Percentiles rank a stretch among this genome's conserved stretches.
These are phyloP conservation scores for Aspiorhynchus laticeps DNA, from an alignment of 2,113 vertebrate genomes.

Conservation along the genomic window DNA sequence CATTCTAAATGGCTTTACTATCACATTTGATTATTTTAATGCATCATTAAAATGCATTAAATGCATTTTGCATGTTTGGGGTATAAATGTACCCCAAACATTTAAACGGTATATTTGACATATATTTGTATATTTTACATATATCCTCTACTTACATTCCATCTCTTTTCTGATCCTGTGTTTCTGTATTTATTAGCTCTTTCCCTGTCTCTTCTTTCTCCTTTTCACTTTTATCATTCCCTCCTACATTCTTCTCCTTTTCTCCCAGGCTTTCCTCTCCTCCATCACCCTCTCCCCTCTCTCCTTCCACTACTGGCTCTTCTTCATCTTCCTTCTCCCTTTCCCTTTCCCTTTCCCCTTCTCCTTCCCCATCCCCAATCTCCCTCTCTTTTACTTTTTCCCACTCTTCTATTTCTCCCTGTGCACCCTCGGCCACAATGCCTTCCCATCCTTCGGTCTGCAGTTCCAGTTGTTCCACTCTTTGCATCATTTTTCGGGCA, in stretches of 20 bases:
- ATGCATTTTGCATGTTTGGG: too few species aligned
- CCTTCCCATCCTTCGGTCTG: conserved; percentile 65
- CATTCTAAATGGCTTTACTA: not conserved
- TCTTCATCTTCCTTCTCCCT: conserved; percentile 60
- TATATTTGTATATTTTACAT: not conserved
- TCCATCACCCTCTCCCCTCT: conserved; percentile 21
- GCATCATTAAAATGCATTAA: too few species aligned
- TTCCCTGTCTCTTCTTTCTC: conserved; percentile 4
- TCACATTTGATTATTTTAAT: not conserved
- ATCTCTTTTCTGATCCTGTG: conserved; percentile 17
- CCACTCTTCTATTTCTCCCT: not conserved
- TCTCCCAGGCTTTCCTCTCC: conserved; percentile 31
- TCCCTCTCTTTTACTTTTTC: conserved; percentile 32
- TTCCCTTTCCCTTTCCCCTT: conserved; percentile 49
- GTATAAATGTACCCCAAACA: not conserved
- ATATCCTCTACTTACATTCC: not conserved
- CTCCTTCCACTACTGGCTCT: conserved; percentile 54
- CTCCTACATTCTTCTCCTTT: conserved; percentile 40
- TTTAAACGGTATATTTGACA: not conserved
- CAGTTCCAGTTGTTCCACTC: conserved; percentile 80
- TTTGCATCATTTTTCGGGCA: conserved; percentile 76
- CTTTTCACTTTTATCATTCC: not conserved
- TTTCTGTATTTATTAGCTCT: not conserved
- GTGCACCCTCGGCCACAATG: conserved; percentile 22
- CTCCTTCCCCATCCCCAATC: conserved; percentile 50